A percentile compares a stretch with the other conserved stretches of the same genome.
Evolutionary conservation across 2,113 vertebrate species (phyloP).

Genomic region (Apteryx mantelli): DNA sequence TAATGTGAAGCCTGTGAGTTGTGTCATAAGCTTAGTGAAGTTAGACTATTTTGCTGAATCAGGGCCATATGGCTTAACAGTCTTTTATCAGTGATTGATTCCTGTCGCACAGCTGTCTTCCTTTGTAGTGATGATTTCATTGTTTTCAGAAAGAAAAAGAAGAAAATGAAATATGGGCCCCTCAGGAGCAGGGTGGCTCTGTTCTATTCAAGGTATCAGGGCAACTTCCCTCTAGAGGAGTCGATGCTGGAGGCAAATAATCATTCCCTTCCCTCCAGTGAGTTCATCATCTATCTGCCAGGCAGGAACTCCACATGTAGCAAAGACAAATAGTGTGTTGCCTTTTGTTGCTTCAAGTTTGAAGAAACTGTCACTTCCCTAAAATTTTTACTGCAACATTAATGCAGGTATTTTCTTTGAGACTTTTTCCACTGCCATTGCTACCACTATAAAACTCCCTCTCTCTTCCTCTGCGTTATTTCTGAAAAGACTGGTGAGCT

Average conservation of each 20-base stretch:
- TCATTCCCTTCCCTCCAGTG: neutral
- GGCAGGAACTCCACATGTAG: neutral
- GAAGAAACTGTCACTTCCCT: neutral
- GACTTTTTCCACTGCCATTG: neutral
- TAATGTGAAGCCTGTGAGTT: neutral
- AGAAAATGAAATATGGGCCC: neutral
- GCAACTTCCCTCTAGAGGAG: neutral
- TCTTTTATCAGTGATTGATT: neutral
- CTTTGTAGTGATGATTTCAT: neutral
- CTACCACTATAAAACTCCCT: neutral
- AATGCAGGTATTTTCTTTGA: neutral
- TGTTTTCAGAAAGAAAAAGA: neutral
- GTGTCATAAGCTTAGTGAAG: accelerated
- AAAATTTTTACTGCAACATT: neutral
- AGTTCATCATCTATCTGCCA: neutral
- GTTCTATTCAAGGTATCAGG: accelerated
- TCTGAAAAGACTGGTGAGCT: neutral
- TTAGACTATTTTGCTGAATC: neutral
- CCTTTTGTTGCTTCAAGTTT: neutral
- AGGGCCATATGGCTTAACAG: neutral
- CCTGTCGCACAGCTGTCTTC: neutral
- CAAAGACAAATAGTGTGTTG: neutral
- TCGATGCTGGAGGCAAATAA: neutral
- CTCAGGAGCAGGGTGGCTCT: accelerated
- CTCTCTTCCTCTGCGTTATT: neutral